These are phyloP conservation scores for Aphidius gifuensis DNA, from an alignment of 1,140 invertebrate species.

Conservation along the genomic window DNA sequence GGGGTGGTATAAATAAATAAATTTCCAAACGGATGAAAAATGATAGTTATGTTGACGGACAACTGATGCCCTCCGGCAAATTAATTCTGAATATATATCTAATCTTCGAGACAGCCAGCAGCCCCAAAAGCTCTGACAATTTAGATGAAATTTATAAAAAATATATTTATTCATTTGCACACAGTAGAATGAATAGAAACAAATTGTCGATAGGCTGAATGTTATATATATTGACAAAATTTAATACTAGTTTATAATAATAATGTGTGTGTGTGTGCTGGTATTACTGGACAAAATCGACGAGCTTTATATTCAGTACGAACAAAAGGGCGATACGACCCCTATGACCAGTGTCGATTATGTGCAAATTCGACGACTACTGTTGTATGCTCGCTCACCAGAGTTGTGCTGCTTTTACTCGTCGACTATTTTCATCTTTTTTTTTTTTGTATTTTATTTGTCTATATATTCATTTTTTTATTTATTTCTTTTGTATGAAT, in stretches of 20 bases:
- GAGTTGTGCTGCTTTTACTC: too few relatives aligned
- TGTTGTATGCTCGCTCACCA: too few relatives aligned
- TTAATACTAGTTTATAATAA: background rate
- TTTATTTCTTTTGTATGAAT: background rate
- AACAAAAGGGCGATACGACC: constrained; percentile 12
- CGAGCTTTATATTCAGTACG: constrained; percentile 12
- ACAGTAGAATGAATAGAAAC: too few relatives aligned
- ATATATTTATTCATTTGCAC: too few relatives aligned
- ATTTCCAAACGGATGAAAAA: background rate
- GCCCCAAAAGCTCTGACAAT: too few relatives aligned
- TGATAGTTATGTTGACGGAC: background rate
- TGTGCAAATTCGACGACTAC: constrained; percentile 1
- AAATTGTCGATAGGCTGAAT: too few relatives aligned
- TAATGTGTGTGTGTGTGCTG: background rate
- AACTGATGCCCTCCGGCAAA: constrained; percentile 4
- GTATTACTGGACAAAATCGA: constrained; percentile 20
- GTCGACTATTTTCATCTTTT: too few relatives aligned
- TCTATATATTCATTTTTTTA: background rate
- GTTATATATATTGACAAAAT: background rate
- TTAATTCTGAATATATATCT: too few relatives aligned
- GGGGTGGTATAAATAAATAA: too few relatives aligned
- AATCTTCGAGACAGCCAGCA: too few relatives aligned
- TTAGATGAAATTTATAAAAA: too few relatives aligned
- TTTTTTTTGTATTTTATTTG: too few relatives aligned
- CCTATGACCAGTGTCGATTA: constrained; percentile 15